Evolutionary conservation across 2,797 vertebrate genomes (phyloP), one percentile per base, ranked within the genome.

Genomic region (Sebastes nivosus): DNA sequence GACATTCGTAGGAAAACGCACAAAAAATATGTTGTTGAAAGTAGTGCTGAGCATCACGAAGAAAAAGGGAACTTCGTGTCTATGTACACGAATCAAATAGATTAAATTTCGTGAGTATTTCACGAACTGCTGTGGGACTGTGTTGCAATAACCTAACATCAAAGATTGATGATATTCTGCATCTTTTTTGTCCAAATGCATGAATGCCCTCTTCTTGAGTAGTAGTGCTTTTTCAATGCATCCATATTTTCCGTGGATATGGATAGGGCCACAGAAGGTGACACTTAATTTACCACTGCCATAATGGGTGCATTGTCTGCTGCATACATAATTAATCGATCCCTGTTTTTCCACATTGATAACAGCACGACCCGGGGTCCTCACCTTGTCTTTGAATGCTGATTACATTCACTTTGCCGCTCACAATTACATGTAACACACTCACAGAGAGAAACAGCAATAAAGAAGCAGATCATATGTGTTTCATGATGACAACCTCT

Each of bases 241-340:
- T 13, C 54, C 81, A 67, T 80, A 80, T 58, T 85, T 77, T 81
- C 52, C 1, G 20, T 79, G 81, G 80, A 79, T 58, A 61, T 67
- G 75, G 84, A 84, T 6, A 18, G 60, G 84, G 88, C 84, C 85
- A 83, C 25, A 25, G 73, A 84, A 89, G 86, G 85, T 88, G 89
- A 92, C 79, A 85, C 89, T 88, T 91, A 89, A 89, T 93, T 93
- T 91, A 87, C 85, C 82, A 30, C 86, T 73, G 76, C 79, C 82
- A 88, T 88, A 90, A 91, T 90, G 87, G 83, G 70, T 78, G 79
- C 73, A 79, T 80, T 77, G 83, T 89, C 85, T 86, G 84, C 89
- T 68, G 92, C 89, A 93, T 94, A 71, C 91, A 94, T 94, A 93
- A 94, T 94, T 91, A 87, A 94, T 90, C 42, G 0, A 67, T 88